Evolutionary conservation across 2,113 vertebrate genomes (phyloP).

Genomic region (Malurus alboscapulatus): DNA sequence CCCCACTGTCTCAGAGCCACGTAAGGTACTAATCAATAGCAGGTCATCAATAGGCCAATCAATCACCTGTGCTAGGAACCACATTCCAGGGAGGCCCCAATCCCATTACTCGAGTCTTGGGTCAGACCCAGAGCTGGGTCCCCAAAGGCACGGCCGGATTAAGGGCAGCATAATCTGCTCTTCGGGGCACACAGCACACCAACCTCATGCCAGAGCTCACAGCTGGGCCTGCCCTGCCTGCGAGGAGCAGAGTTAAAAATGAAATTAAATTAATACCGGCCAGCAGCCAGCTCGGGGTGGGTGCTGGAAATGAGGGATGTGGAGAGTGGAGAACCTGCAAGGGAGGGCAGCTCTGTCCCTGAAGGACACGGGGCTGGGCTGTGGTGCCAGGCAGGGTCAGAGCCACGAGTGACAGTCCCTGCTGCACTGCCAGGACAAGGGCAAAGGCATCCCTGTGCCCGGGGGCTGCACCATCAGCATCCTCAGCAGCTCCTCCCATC

Average conservation of each 20-base stretch:
- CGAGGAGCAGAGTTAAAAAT: not conserved
- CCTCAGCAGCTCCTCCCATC: not conserved
- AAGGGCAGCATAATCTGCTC: not conserved
- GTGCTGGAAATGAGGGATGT: not conserved
- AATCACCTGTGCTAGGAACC: constrained; percentile 42
- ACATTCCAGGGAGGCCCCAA: constrained; percentile 37
- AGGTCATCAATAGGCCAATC: constrained; percentile 60
- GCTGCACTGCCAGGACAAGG: not conserved
- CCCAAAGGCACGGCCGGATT: rapidly evolving
- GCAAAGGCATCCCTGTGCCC: not conserved
- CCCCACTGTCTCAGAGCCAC: not conserved
- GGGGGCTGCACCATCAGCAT: not conserved
- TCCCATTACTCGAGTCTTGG: not conserved
- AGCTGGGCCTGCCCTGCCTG: constrained; percentile 4
- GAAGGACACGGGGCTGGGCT: not conserved
- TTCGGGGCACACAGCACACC: not conserved
- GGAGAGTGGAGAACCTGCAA: not conserved
- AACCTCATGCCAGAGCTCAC: not conserved
- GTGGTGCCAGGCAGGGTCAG: rapidly evolving
- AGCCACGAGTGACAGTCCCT: rapidly evolving
- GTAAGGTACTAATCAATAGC: constrained; percentile 48
- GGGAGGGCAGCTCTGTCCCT: not conserved
- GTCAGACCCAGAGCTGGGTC: not conserved
- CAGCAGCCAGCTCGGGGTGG: not conserved
- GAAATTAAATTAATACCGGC: not conserved